phyloP scores from a whole-genome alignment of 2,113 vertebrate species.

The Dromaius novaehollandiae region DNA sequence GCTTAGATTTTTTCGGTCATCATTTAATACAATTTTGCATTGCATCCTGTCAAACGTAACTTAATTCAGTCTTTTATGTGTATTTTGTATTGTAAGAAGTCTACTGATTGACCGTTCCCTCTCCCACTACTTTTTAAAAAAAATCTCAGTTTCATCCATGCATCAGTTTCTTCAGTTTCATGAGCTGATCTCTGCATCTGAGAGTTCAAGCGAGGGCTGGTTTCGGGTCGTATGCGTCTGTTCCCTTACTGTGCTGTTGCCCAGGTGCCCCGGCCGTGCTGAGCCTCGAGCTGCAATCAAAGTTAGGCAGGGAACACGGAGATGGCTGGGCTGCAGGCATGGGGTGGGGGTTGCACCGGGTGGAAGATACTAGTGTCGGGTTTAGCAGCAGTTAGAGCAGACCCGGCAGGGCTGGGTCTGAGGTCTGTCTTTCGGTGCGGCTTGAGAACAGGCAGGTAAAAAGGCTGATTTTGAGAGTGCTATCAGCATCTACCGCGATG shows the following conservation, averaged over 20 bases:
- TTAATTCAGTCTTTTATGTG: background rate
- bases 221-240: background rate
- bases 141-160: background rate
- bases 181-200: background rate
- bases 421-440: background rate
- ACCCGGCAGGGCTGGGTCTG: background rate
- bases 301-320: background rate
- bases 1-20: background rate
- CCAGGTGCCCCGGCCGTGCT: too few relatives aligned
- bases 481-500: background rate
- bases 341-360: background rate
- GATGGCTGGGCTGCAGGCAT: background rate
- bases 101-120: background rate
- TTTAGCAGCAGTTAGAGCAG: background rate
- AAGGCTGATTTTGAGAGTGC: background rate
- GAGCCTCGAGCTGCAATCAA: background rate
- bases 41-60: background rate
- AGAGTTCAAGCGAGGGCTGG: background rate
- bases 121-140: background rate
- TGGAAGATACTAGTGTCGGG: background rate
- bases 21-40: background rate
- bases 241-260: background rate
- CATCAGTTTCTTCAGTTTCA: background rate
- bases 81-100: background rate
- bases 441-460: rapidly evolving